Evolutionary conservation across 2,888 invertebrate species (phyloP), one percentile per base, ranked within the genome.

Genomic region (Cremastobaeus sp.): DNA sequence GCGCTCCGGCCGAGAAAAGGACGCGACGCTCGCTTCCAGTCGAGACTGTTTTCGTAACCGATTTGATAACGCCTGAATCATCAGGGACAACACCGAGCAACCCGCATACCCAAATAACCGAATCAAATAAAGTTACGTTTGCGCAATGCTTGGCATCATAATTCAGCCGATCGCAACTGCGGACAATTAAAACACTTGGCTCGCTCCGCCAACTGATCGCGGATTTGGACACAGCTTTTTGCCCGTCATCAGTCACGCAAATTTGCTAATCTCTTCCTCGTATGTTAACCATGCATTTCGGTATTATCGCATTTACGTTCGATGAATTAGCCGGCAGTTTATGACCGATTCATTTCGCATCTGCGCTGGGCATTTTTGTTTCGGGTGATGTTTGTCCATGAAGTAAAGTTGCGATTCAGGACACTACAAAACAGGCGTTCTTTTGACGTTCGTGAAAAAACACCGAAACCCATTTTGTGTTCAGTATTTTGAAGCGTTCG

Each of bases 91-190:
- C 41, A 66, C 41, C 41, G 34, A 35, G 14, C n/a, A n/a, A n/a
- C n/a, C n/a, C n/a, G 17, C 47, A 35, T 34, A 20, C 41, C 47
- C 15, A 48, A 70, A 62, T 69, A 54, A 8, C 34, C 48, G 35
- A 17, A 6, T 30, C 50, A 59, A 68, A 57, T 68, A 57, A 59
- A 57, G 35, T 59, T 2, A 28, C 14, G 43, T 25, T 71, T 71
- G 45, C 57, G 71, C 12, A 71, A 71, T 39, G 41, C 25, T 65
- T 71, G 52, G 71, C 64, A 71, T 59, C 57, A 65, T 71, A 71
- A 71, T 71, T n/a, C n/a, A n/a, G n/a, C n/a, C n/a, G n/a, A n/a
- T n/a, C n/a, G n/a, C 50, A 47, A 41, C 47, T 62, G 55, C 48
- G 30, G 59, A 50, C 35, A 52, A 45, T 14, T 9, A 12, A 37